These are phyloP conservation scores for Eueides isabella DNA, from an alignment of 1,140 invertebrate species.

Conservation along the genomic window DNA sequence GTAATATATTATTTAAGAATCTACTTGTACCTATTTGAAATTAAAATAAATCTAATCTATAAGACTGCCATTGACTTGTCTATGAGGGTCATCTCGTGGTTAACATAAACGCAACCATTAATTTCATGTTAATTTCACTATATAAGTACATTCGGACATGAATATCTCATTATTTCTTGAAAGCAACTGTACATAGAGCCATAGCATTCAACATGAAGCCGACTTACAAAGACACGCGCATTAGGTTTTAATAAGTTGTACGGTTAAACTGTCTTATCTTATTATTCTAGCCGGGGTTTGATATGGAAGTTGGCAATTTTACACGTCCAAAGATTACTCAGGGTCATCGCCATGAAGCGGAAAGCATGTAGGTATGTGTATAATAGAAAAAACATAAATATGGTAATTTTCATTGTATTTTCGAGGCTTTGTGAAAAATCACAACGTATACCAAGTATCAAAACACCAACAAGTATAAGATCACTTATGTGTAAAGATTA, in stretches of 20 bases:
- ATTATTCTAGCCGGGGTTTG: slow-evolving; percentile 21
- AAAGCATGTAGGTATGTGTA: background rate
- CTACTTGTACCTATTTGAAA: no score
- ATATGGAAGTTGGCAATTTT: slow-evolving; percentile 23
- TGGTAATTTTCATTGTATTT: slow-evolving; percentile 28
- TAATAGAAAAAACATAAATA: background rate
- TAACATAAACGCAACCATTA: no score
- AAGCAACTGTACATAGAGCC: slow-evolving; percentile 16
- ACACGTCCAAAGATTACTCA: slow-evolving; percentile 20
- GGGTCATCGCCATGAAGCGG: slow-evolving; percentile 19
- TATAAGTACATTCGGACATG: background rate
- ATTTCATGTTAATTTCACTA: background rate
- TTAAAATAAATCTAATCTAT: no score
- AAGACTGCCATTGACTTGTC: no score
- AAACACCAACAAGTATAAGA: background rate
- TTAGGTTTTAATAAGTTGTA: slow-evolving; percentile 17
- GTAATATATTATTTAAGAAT: no score
- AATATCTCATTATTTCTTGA: slow-evolving; percentile 16
- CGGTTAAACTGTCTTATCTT: slow-evolving; percentile 15
- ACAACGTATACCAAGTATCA: background rate
- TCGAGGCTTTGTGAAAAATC: slow-evolving; percentile 11
- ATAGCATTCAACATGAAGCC: slow-evolving; percentile 12
- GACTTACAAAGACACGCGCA: slow-evolving; percentile 7
- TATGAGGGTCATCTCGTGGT: no score
- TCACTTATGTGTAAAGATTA: background rate